phyloP scores from a whole-genome alignment of 2,113 vertebrate species.

The Zeus faber region DNA sequence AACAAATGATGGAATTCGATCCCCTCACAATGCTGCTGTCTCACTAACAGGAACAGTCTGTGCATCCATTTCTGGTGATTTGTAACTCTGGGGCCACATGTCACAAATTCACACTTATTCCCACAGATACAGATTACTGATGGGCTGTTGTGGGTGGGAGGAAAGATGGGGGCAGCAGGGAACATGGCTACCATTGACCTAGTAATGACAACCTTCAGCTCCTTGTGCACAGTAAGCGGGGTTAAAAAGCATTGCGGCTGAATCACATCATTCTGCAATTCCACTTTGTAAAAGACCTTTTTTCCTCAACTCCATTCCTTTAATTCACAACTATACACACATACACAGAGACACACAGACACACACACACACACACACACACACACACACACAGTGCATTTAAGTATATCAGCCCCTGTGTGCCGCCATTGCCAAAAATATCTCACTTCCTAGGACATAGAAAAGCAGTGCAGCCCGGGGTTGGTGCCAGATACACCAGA shows the following conservation, averaged over 20 bases:
- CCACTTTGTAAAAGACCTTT: no score
- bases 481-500: no score
- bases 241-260: no score
- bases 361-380: background rate
- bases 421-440: constrained; percentile 9
- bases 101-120: constrained; percentile 21
- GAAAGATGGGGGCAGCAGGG: constrained; percentile 4
- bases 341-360: constrained; percentile 1
- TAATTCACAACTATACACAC: background rate
- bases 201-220: constrained; percentile 58
- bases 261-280: no score
- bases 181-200: constrained; percentile 52
- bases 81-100: constrained; percentile 42
- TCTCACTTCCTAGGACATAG: constrained; percentile 15
- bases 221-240: no score
- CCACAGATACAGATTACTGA: constrained; percentile 53
- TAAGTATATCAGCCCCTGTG: constrained; percentile 14
- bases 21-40: no score
- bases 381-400: background rate
- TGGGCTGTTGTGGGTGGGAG: constrained; percentile 31
- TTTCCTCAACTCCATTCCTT: no score
- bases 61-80: constrained; percentile 10
- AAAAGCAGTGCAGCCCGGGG: constrained; percentile 7
- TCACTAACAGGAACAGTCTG: no score
- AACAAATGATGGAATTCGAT: no score